Percentiles rank a stretch among this genome's conserved stretches.
Evolutionary conservation across 2,797 vertebrate species (phyloP).

Genomic region (Cyprinodon diabolis): DNA sequence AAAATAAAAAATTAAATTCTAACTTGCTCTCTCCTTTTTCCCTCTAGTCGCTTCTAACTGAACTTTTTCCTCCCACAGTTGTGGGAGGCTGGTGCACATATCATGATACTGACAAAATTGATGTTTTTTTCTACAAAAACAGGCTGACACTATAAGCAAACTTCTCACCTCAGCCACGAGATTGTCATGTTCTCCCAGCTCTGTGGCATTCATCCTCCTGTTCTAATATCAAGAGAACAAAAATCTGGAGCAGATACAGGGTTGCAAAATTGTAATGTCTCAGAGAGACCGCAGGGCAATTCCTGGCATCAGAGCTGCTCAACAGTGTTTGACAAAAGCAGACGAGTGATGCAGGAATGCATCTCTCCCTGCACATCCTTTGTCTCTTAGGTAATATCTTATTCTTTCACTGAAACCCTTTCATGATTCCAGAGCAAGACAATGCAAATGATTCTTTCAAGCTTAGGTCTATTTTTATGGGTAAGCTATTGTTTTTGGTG

Average conservation of each 20-base stretch:
- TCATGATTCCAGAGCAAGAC: slow-evolving; percentile 16
- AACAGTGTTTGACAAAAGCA: slow-evolving; percentile 10
- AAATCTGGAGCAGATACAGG: slow-evolving; percentile 16
- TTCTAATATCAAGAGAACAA: slow-evolving; percentile 28
- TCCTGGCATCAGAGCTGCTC: slow-evolving; percentile 32
- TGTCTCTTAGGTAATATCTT: slow-evolving; percentile 31
- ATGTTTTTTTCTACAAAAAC: slow-evolving; percentile 40
- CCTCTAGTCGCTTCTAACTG: slow-evolving; percentile 4
- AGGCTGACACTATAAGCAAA: slow-evolving; percentile 38
- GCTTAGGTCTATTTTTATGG: slow-evolving; percentile 54
- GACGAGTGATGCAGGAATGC: slow-evolving; percentile 9
- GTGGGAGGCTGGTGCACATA: slow-evolving; percentile 47
- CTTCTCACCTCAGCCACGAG: slow-evolving; percentile 27
- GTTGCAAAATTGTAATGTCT: slow-evolving; percentile 8
- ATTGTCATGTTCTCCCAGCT: slow-evolving; percentile 40
- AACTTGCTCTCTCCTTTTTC: background rate
- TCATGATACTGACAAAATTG: slow-evolving; percentile 52
- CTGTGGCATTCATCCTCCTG: slow-evolving; percentile 24
- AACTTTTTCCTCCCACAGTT: slow-evolving; percentile 25
- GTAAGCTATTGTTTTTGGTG: slow-evolving; percentile 41
- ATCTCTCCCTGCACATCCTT: slow-evolving; percentile 27
- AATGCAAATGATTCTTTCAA: slow-evolving; percentile 17
- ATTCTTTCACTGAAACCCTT: slow-evolving; percentile 28
- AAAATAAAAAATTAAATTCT: background rate
- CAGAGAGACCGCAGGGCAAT: slow-evolving; percentile 37